A percentile compares a stretch with the other conserved stretches of the same genome.
Evolutionary conservation across 2,113 vertebrate species (phyloP).

Genomic region (Propithecus coquereli): DNA sequence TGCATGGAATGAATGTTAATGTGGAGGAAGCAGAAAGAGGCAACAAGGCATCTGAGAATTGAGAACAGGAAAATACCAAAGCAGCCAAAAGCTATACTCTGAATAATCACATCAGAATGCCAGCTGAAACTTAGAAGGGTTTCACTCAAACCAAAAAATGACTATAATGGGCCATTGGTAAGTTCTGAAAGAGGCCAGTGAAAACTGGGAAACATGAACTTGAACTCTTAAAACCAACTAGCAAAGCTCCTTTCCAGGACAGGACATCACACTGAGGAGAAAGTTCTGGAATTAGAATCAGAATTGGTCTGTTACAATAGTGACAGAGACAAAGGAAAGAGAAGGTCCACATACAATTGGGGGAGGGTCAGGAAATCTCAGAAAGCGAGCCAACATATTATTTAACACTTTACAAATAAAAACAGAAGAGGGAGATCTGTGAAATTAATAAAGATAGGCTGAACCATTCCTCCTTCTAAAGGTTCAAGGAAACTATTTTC

Average conservation of each 20-base stretch:
- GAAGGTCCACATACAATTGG: not conserved
- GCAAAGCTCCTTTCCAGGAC: not conserved
- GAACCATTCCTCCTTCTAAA: not conserved
- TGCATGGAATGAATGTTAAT: not conserved
- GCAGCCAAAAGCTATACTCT: not conserved
- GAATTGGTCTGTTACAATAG: not conserved
- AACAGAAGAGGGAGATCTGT: not conserved
- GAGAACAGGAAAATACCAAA: not conserved
- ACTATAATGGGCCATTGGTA: not conserved
- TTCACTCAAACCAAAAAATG: not conserved
- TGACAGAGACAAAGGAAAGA: not conserved
- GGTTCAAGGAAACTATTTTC: not conserved
- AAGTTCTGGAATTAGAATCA: not conserved
- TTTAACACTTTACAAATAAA: not conserved
- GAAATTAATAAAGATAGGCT: not conserved
- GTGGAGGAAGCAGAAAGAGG: not conserved
- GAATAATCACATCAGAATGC: not conserved
- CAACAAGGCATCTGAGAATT: not conserved
- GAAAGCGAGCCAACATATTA: not conserved
- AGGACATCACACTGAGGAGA: not conserved
- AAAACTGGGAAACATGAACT: not conserved
- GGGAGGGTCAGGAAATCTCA: not conserved
- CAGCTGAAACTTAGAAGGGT: not conserved
- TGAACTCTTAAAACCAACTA: not conserved
- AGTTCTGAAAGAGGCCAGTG: not conserved